Base-by-base conservation (phyloP, 2,113 vertebrate genomes). In the Calyptomena viridis region DNA sequence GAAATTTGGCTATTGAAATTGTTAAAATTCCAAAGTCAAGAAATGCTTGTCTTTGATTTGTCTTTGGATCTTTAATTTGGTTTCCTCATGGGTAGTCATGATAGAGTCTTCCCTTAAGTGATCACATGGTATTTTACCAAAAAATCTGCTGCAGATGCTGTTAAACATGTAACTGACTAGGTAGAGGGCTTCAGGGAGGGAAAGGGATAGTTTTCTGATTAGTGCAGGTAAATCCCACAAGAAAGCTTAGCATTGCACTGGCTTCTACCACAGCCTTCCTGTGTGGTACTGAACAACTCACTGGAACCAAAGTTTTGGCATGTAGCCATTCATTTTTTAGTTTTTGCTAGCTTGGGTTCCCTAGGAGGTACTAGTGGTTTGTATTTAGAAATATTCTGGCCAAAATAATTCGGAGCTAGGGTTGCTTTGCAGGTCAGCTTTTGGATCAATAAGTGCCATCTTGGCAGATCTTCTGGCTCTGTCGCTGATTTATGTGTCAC, bases 401-500 rank as follows among this genome's bases (percentile, higher is more conserved):
- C 2, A 1, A 63, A 85, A 35, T 91, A 77, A 88, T 93, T 81
- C 0, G 0, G 37, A 96, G 78, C 33, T 31, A 33, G 47, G 4
- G 22, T 76, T 93, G 72, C 50, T 91, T 76, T 88, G 22, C 77
- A 91, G 87, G 90, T 80, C 67, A 86, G 8, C 56, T 82, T 94
- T 75, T 93, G 91, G 78, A 94, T 93, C 87, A 59, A 55, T 93
- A 87, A 96, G 35, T 2, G 0, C 88, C 31, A 33, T 76, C 62
- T 85, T 90, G 87, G 77, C 84, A 94, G 80, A 46, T 75, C 71
- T 95, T 88, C 85, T 93, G 67, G 17, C 87, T 84, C 42, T 86
- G 50, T 60, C 10, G 5, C 55, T 52, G 76, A 90, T 90, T 71
- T 90, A 68, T 88, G 13, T 96, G 75, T 93, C 69, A 67, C 76